phyloP scores from a whole-genome alignment of 2,797 vertebrate genomes.

The Orestias chungarensis region DNA sequence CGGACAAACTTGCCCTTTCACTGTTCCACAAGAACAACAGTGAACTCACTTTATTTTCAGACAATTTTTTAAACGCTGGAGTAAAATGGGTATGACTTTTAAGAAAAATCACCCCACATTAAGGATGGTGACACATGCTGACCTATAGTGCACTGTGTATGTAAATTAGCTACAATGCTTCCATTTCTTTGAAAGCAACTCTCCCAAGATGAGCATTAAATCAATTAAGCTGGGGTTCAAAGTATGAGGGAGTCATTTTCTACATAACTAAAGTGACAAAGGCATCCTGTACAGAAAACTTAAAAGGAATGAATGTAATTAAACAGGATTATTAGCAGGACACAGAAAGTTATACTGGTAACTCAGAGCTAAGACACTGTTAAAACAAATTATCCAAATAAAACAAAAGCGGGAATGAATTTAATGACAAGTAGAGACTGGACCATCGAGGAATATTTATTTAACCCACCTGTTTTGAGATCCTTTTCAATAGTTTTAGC shows the following conservation, averaged over 20 bases:
- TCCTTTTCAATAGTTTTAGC: no score
- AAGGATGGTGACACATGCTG: not conserved
- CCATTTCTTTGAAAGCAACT: not conserved
- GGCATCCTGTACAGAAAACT: not conserved
- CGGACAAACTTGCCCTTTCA: not conserved
- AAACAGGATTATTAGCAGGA: not conserved
- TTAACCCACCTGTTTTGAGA: not conserved
- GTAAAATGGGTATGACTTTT: not conserved
- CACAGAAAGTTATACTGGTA: not conserved
- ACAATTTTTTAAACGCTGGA: not conserved
- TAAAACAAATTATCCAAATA: not conserved
- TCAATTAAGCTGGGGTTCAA: not conserved
- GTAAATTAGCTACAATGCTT: not conserved
- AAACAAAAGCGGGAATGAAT: no score
- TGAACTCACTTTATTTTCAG: not conserved
- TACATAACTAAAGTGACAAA: not conserved
- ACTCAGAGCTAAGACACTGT: not conserved
- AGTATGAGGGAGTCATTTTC: not conserved
- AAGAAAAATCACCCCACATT: not conserved
- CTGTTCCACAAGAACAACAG: not conserved
- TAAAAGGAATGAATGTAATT: not conserved
- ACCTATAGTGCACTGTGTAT: not conserved
- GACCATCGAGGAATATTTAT: not conserved
- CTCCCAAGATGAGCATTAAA: not conserved
- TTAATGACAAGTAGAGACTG: not conserved